These are phyloP conservation scores for Dyspetes luteomarginatus DNA, from an alignment of 2,888 invertebrate species.

Conservation along the genomic window DNA sequence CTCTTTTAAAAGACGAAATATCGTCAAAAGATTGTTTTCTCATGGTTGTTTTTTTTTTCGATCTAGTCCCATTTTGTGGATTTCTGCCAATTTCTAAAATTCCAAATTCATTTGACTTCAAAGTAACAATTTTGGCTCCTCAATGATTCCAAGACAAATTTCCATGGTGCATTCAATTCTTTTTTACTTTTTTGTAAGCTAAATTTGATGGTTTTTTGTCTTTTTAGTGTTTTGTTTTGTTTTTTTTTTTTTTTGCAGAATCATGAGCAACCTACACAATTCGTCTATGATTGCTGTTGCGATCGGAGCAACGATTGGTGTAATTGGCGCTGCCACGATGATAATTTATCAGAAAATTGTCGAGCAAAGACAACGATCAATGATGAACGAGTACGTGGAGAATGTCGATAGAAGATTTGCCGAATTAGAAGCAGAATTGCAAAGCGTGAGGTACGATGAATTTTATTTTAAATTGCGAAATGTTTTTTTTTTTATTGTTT, in stretches of 20 bases:
- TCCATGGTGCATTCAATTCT: too few species aligned
- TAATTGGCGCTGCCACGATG: conserved; percentile 77
- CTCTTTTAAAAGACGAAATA: too few species aligned
- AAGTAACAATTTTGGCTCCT: too few species aligned
- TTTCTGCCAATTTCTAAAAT: too few species aligned
- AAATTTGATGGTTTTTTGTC: not conserved
- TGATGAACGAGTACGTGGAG: conserved; percentile 74
- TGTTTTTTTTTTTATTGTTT: not conserved
- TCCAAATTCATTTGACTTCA: too few species aligned
- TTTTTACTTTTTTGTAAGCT: conserved; percentile 15
- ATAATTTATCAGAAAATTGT: conserved; percentile 78
- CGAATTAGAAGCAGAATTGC: conserved; percentile 76
- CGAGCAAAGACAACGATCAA: conserved; percentile 71
- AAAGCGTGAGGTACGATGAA: conserved; percentile 76
- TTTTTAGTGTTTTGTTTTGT: conserved; percentile 3
- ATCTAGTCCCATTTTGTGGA: too few species aligned
- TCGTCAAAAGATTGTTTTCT: too few species aligned
- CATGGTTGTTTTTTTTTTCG: too few species aligned
- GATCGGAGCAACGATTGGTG: conserved; percentile 79
- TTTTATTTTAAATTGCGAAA: too few species aligned
- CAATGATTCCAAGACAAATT: too few species aligned
- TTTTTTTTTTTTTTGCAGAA: conserved; percentile 34
- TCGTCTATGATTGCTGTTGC: conserved; percentile 77
- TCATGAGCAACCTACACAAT: conserved; percentile 76
- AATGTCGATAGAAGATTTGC: conserved; percentile 75